Evolutionary conservation across 2,113 vertebrate genomes (phyloP).

Genomic region (Callipepla californica): DNA sequence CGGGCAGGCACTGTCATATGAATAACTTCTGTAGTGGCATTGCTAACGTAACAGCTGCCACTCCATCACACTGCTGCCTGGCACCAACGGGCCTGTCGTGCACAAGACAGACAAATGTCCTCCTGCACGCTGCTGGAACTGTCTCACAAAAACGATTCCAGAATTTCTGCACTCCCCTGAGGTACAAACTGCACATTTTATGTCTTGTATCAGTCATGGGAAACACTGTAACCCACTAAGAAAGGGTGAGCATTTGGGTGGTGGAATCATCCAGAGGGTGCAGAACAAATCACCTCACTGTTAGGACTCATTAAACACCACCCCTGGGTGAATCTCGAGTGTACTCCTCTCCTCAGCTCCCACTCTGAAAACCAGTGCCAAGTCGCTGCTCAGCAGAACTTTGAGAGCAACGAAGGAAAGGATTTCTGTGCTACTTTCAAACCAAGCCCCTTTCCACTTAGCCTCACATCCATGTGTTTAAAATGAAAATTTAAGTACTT

Average conservation of each 20-base stretch:
- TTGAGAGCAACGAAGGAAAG: background rate
- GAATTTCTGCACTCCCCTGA: background rate
- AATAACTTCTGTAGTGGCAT: fast-evolving
- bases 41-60: background rate
- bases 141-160: background rate
- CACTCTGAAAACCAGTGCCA: background rate
- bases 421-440: background rate
- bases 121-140: background rate
- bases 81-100: background rate
- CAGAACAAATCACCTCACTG: too few relatives aligned
- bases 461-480: background rate
- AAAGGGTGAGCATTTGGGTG: background rate
- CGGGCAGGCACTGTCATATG: background rate
- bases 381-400: background rate
- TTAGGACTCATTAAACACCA: background rate
- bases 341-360: background rate
- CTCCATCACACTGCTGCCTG: fast-evolving
- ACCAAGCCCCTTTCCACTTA: background rate
- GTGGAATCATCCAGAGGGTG: background rate
- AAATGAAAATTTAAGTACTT: background rate
- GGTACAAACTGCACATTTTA: background rate
- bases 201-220: background rate
- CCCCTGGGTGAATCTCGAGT: background rate
- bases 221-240: background rate
- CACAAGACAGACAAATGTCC: background rate